Percentiles rank a stretch among this genome's conserved stretches.
phyloP scores from a whole-genome alignment of 2,113 vertebrate genomes.

The Ophthalmolycus amberensis region DNA sequence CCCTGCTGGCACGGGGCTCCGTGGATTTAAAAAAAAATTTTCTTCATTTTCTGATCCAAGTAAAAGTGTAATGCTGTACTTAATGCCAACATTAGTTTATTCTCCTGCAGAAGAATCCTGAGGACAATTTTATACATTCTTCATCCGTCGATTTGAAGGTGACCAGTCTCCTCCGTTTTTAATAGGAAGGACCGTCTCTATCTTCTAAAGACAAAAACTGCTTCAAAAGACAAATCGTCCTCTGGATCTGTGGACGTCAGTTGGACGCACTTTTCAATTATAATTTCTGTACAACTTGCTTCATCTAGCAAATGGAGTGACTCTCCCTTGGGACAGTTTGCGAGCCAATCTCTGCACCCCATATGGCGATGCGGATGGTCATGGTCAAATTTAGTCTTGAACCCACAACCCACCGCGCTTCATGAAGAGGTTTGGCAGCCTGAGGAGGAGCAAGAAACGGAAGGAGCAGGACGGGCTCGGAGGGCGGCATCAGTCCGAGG shows the following conservation, averaged over 20 bases:
- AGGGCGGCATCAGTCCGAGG: slow-evolving; percentile 87
- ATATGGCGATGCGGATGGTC: slow-evolving; percentile 62
- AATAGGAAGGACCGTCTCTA: not conserved
- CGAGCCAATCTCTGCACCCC: not conserved
- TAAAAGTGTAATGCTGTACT: not conserved
- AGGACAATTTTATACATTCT: not conserved
- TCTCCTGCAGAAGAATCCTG: not conserved
- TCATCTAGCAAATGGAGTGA: slow-evolving; percentile 28
- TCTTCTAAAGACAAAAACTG: not conserved
- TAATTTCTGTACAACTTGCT: not conserved
- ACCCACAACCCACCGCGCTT: slow-evolving; percentile 68
- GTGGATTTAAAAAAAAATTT: not conserved
- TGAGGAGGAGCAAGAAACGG: slow-evolving; percentile 91
- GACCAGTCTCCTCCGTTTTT: not conserved
- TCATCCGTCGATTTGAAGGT: not conserved
- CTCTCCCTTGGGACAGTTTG: slow-evolving; percentile 10
- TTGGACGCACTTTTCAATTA: slow-evolving; percentile 1
- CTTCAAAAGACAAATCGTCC: not conserved
- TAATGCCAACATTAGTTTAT: not conserved
- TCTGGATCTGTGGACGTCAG: not conserved
- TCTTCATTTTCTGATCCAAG: slow-evolving; percentile 18
- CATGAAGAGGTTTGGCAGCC: slow-evolving; percentile 97
- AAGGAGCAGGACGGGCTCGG: slow-evolving; percentile 81
- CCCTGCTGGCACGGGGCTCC: slow-evolving; percentile 23
- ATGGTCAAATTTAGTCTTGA: slow-evolving; percentile 66